Evolutionary conservation across 2,113 vertebrate species (phyloP).

Genomic region (Sisor rabdophorus): DNA sequence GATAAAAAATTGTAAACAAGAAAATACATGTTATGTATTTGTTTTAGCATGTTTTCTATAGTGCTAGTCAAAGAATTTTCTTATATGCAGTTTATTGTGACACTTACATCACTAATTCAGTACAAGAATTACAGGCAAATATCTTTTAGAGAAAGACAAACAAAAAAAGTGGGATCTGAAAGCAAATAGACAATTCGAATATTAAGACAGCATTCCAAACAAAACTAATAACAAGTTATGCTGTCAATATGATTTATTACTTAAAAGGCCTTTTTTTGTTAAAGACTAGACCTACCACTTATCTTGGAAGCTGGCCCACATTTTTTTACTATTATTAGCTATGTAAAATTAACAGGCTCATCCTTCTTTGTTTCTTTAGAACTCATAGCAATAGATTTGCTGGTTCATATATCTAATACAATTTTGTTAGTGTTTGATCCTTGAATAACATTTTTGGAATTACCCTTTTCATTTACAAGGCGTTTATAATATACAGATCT

Average conservation of each 20-base stretch:
- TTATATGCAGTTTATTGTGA: background rate
- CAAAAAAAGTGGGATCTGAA: background rate
- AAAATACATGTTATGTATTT: background rate
- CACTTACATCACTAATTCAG: background rate
- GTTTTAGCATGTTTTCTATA: background rate
- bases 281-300: constrained; percentile 3
- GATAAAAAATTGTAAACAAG: background rate
- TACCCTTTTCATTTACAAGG: background rate
- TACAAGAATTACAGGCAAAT: background rate
- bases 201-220: no score
- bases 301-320: constrained; percentile 17
- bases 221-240: background rate
- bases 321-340: constrained; percentile 27
- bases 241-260: background rate
- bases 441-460: background rate
- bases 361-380: constrained; percentile 17
- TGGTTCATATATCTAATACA: constrained; percentile 2
- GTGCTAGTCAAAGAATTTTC: background rate
- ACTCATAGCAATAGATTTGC: constrained; percentile 12
- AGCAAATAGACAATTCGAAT: background rate
- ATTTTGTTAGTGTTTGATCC: background rate
- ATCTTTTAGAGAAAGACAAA: background rate
- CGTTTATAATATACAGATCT: background rate
- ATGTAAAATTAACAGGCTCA: constrained; percentile 20
- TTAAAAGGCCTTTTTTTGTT: constrained; percentile 15